A percentile compares a stretch with the other conserved stretches of the same genome.
Evolutionary conservation across 2,113 vertebrate genomes (phyloP).

Genomic region (Hiodon tergisus): DNA sequence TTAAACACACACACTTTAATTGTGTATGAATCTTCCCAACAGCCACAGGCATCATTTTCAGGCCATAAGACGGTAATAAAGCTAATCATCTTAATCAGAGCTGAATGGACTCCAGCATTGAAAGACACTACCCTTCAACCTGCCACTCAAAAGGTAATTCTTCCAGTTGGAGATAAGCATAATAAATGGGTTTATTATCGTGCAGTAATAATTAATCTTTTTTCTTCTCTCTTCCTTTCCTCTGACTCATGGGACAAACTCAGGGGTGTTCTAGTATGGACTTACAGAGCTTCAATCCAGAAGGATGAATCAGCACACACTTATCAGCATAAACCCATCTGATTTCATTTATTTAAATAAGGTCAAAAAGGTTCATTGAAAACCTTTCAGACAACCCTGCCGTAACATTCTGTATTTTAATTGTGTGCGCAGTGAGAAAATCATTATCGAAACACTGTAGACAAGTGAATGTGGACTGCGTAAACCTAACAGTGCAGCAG

Average conservation of each 20-base stretch:
- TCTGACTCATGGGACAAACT: background rate
- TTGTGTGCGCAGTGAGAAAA: no score
- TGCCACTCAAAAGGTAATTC: background rate
- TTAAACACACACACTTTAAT: no score
- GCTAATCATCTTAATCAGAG: background rate
- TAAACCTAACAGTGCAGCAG: no score
- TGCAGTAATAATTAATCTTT: background rate
- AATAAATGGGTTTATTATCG: constrained; percentile 8
- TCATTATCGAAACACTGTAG: no score
- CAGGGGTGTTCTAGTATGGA: background rate
- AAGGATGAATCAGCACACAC: no score
- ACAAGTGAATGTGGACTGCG: no score
- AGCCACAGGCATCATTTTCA: no score
- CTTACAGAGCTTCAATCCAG: background rate
- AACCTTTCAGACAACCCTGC: no score
- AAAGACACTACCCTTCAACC: background rate
- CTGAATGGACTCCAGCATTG: background rate
- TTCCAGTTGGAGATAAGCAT: background rate
- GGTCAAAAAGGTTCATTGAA: background rate
- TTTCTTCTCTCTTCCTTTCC: background rate
- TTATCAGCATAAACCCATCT: no score
- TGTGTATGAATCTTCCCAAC: no score
- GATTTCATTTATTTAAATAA: background rate
- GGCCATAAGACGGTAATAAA: background rate
- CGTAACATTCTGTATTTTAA: no score